phyloP scores from a whole-genome alignment of 2,888 invertebrate genomes.

The Cremastobaeus sp. region DNA sequence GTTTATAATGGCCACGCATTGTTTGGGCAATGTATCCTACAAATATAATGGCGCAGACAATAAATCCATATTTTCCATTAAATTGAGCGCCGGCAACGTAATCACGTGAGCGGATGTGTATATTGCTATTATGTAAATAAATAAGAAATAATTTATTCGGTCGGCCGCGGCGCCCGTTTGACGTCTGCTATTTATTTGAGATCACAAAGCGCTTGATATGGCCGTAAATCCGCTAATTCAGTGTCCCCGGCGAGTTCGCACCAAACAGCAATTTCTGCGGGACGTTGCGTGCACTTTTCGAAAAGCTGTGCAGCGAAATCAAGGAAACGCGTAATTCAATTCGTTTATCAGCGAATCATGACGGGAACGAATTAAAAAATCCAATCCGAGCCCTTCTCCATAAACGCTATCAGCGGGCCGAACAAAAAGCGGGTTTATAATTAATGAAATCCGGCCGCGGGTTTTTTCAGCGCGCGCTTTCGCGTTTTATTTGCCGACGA shows the following conservation, averaged over 20 bases:
- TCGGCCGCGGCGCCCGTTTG: neutral
- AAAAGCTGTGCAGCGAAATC: neutral
- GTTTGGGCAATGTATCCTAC: constrained; percentile 16
- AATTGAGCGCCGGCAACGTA: constrained; percentile 33
- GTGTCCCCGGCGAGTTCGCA: neutral
- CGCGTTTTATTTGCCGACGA: no score
- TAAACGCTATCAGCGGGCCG: constrained; percentile 11
- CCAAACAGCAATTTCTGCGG: neutral
- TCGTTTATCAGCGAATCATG: constrained; percentile 25
- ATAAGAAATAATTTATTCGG: constrained; percentile 42
- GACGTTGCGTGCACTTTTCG: no score
- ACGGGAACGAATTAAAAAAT: constrained; percentile 27
- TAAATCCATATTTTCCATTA: constrained; percentile 32
- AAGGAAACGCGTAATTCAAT: constrained; percentile 25
- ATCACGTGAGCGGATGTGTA: constrained; percentile 18
- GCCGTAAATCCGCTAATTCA: neutral
- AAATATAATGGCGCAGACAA: constrained; percentile 31
- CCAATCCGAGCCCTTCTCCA: constrained; percentile 24
- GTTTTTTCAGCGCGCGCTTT: no score
- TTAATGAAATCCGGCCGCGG: constrained; percentile 16
- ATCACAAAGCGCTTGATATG: no score
- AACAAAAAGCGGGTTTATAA: constrained; percentile 21
- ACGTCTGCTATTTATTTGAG: constrained; percentile 10
- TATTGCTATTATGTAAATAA: constrained; percentile 23
- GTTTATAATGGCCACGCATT: constrained; percentile 40